phyloP scores from a whole-genome alignment of 2,113 vertebrate genomes.

The Daboia siamensis region DNA sequence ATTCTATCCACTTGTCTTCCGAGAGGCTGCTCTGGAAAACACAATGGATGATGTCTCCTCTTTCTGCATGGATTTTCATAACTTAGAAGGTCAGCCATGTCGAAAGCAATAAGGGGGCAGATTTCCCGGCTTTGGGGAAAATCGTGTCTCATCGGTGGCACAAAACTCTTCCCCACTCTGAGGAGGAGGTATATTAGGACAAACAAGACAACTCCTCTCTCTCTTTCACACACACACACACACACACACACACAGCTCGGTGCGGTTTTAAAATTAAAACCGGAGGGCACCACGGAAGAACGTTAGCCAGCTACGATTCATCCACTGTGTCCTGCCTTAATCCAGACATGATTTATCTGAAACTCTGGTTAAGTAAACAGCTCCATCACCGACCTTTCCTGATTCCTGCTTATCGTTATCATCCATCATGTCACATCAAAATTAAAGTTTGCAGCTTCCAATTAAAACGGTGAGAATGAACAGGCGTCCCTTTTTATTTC shows the following conservation, averaged over 20 bases:
- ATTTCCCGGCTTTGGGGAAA: neutral
- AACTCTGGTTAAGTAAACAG: neutral
- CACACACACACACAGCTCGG: neutral
- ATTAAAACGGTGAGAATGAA: neutral
- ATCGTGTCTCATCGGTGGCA: neutral
- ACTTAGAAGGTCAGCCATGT: neutral
- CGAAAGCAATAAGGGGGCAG: neutral
- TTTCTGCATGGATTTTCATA: neutral
- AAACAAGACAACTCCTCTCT: neutral
- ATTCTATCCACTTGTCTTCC: neutral
- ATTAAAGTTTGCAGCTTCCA: neutral
- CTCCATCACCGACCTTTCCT: neutral
- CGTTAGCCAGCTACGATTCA: neutral
- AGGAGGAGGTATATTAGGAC: neutral
- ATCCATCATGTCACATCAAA: neutral
- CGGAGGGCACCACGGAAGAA: no score
- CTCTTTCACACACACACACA: neutral
- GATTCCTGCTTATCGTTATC: neutral
- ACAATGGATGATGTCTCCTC: neutral
- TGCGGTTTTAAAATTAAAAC: neutral
- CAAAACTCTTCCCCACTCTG: neutral
- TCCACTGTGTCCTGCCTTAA: neutral
- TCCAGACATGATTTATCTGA: neutral
- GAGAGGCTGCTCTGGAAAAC: neutral
- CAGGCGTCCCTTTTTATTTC: neutral